Conservation (phyloP, 2,113 vertebrate genomes). For the Gnathonemus echidnorhynchus region DNA sequence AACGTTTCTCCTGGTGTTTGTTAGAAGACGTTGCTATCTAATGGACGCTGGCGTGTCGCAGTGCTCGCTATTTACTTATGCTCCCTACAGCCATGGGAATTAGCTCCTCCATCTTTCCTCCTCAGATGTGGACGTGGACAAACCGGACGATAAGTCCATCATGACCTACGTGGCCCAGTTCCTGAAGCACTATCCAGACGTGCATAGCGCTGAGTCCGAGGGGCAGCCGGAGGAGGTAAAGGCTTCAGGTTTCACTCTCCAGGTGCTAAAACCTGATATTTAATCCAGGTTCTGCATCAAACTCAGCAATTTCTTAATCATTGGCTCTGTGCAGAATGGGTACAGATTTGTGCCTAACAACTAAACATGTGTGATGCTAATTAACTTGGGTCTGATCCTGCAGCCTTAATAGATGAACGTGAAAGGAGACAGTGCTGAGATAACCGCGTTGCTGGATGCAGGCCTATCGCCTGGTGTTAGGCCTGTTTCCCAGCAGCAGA, state of each 20-base stretch:
- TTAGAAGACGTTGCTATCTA: not conserved
- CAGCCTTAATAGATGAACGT: not conserved
- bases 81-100: not conserved
- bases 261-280: not conserved
- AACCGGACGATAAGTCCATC: constrained; percentile 96
- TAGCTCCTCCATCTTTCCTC: not conserved
- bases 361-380: not conserved
- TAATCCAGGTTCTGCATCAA: not conserved
- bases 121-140: constrained; percentile 93
- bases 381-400: not conserved
- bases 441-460: not conserved
- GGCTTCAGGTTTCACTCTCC: constrained; percentile 13
- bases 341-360: not conserved
- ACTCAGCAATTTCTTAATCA: not conserved
- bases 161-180: constrained; percentile 98
- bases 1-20: not conserved
- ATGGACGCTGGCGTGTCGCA: not conserved
- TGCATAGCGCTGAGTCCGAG: constrained; percentile 53
- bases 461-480: not conserved
- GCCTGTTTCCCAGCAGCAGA: not conserved
- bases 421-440: not conserved
- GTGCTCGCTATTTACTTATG: not conserved
- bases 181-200: constrained; percentile 80
- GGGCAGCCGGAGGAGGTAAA: constrained; percentile 70
- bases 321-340: not conserved